Base-by-base conservation (phyloP, 2,113 vertebrate species). In the Motacilla tschutschensis region DNA sequence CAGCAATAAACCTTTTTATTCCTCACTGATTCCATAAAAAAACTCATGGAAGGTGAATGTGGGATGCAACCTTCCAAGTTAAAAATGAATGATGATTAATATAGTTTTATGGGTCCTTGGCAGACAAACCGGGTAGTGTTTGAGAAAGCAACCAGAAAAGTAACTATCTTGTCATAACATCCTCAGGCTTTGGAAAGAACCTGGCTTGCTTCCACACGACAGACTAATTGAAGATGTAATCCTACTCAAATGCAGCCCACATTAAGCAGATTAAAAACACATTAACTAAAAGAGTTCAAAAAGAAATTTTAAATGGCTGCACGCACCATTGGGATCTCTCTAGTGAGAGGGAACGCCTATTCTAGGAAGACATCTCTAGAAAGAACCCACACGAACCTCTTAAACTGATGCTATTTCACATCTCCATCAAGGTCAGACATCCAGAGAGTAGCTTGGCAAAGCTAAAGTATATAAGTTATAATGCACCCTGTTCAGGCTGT, bases 161-260 rank as follows among this genome's bases (percentile, higher is more conserved):
- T 85, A 91, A 88, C 92, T 93, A 46, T 83, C 76, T 88, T 94
- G 90, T 93, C 87, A 93, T 90, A 94, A 95, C 69, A 94, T 91
- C 87, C 90, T 85, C 62, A 87, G 84, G 89, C 89, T 71, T 28
- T 82, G 65, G 76, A 83, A 85, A 55, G 73, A 85, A 67, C 46
- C 73, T 94, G 93, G 91, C 92, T 80, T 75, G 62, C 48, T 91
- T 90, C 89, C 84, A 92, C 79, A 88, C 0, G 6, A 62, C 72
- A 90, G 87, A 80, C 79, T 89, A 91, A 94, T 50, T 90, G 87
- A 87, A 90, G 73, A 93, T 83, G 43, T 57, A 83, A 64, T 77
- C 77, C 86, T 87, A 82, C 73, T 90, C 70, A 90, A 83, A 90
- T 80, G 76, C 38, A 83, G 38, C 64, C 84, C 79, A 88, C 69